Conservation (phyloP, 2,888 invertebrate genomes). For the Ophion ventricosus region DNA sequence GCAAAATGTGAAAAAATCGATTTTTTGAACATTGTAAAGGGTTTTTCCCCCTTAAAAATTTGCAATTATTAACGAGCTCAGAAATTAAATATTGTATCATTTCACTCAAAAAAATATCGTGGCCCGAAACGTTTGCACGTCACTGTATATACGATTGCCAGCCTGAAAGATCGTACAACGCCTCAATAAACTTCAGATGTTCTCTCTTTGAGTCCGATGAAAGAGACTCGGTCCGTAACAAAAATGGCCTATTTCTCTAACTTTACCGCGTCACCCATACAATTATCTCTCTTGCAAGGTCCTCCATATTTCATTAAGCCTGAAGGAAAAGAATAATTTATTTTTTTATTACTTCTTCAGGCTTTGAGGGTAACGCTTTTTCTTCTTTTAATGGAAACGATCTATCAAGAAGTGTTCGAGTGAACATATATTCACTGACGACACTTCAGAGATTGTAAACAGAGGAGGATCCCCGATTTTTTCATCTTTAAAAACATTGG, state of each 20-base stretch:
- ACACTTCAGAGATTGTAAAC: background rate
- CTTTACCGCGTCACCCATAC: background rate
- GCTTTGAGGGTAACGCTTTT: background rate
- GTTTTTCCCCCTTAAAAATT: no score
- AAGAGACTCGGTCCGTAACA: background rate
- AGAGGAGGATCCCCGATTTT: background rate
- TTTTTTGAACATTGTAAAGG: no score
- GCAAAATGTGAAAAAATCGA: no score
- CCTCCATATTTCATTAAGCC: background rate
- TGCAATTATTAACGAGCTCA: no score
- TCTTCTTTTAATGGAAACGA: background rate
- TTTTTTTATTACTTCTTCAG: background rate
- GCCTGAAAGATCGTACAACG: background rate
- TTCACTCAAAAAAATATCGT: no score
- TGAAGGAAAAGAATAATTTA: background rate
- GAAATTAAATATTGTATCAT: no score
- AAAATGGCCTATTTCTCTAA: background rate
- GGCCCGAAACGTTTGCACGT: no score
- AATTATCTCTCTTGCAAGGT: background rate
- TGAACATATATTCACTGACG: background rate
- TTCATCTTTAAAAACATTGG: background rate
- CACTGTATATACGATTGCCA: background rate
- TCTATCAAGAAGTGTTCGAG: background rate
- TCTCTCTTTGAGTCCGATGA: background rate
- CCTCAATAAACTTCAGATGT: background rate